Base-by-base conservation (phyloP, 2,888 invertebrate species). In the Ectobius pallidus region DNA sequence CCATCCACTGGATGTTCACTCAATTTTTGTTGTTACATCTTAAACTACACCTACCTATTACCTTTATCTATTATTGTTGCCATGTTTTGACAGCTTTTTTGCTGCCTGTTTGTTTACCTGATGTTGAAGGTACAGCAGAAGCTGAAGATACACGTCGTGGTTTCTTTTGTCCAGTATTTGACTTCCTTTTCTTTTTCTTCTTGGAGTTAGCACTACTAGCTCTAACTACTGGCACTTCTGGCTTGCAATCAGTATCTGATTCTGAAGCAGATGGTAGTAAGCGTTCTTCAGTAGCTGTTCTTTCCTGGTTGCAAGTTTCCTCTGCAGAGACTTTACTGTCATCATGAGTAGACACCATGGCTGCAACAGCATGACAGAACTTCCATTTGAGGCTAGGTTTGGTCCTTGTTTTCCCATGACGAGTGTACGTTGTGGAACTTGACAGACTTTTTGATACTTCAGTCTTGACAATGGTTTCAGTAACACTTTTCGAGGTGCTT, bases 161-260 rank as follows among this genome's bases (percentile, higher is more conserved):
- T 16, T 39, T 69, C 34, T 69, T 69, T 4, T 25, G 55, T 16
- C 27, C 39, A 39, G 39, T n/a, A 7, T 18, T 58, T 49, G 34
- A 34, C 39, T 69, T 69, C 7, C 58, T 39, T 14, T 44, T 70
- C 62, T 70, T 70, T 30, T 70, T 70, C 46, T 70, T 70, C 30
- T 70, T 70, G 61, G 14, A 27, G 62, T 22, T 46, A 3, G 20
- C 42, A 39, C 25, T 63, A 20, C 42, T 63, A 16, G 42, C n/a
- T 22, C 42, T 63, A 39, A n/a, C 22, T 42, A 22, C 20, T 11
- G 39, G 42, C 25, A 63, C n/a, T 20, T 39, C 42, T 30, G 39
- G 70, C 44, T 62, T 70, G 25, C 25, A 20, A 25, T 70, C 58
- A 2, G 61, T n/a, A 6, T 62, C 62, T 46, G 70, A 62, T 4